These are phyloP conservation scores for Ichneumoninae sp. DNA, from an alignment of 2,888 invertebrate species.

Conservation along the genomic window DNA sequence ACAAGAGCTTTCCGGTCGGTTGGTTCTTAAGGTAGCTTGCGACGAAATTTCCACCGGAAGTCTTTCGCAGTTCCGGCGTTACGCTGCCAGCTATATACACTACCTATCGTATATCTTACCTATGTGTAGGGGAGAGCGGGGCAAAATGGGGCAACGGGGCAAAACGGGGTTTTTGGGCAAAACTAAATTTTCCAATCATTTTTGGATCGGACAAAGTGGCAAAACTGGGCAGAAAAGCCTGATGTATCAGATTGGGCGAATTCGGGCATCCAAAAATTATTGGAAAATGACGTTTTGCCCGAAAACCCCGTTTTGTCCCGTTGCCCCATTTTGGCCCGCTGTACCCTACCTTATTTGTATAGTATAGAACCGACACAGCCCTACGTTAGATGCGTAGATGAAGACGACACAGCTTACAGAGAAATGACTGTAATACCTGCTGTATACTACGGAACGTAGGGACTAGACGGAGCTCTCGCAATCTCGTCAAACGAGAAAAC, in stretches of 20 bases:
- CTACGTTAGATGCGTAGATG: not conserved
- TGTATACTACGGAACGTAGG: slow-evolving; percentile 3
- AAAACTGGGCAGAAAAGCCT: too few relatives aligned
- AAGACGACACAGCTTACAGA: not conserved
- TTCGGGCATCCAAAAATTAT: too few relatives aligned
- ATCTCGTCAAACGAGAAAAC: slow-evolving; percentile 35
- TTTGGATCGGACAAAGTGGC: too few relatives aligned
- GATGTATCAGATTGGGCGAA: too few relatives aligned
- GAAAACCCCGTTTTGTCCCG: too few relatives aligned
- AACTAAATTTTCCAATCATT: too few relatives aligned
- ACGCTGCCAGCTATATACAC: not conserved
- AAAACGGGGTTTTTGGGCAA: too few relatives aligned
- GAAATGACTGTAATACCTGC: slow-evolving; percentile 32
- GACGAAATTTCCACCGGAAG: slow-evolving; percentile 19
- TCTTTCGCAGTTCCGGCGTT: slow-evolving; percentile 5
- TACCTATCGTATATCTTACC: not conserved
- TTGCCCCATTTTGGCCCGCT: too few relatives aligned
- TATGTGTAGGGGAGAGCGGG: not conserved
- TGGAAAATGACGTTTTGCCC: too few relatives aligned
- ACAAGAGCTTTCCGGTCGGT: slow-evolving; percentile 10
- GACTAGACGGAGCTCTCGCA: slow-evolving; percentile 28
- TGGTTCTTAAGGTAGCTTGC: slow-evolving; percentile 25
- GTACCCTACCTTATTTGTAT: not conserved
- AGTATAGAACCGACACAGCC: not conserved
- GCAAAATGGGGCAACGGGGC: too few relatives aligned